Evolutionary conservation across 2,888 invertebrate species (phyloP), one percentile per base, ranked within the genome.

Genomic region (Xiphydria camelus): DNA sequence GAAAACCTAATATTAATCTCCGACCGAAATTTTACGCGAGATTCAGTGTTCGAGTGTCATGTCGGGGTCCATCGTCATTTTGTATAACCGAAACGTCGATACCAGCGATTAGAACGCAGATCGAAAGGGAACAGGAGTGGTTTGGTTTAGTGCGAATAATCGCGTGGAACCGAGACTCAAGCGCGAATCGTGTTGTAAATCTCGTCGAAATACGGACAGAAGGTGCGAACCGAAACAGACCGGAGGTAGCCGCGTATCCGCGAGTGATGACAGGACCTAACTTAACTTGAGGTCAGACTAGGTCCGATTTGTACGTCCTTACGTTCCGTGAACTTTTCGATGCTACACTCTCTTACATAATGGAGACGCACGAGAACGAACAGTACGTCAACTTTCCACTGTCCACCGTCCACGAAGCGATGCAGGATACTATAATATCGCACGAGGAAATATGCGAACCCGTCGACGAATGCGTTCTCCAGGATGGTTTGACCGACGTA

Each of bases 361-460:
- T 73, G 73, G 72, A 73, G 41, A 40, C 64, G 9, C 66, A 68
- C 37, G 70, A 67, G 15, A 60, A 57, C 20, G 70, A 70, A 2
- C 69, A 68, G 7, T 74, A 66, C 20, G 64, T 71, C 7, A 56
- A 63, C 3, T 73, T 72, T 56, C 61, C 74, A 1, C 51, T 73
- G 1, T 46, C 61, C 2, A 62, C 46, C 2, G 57, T 72, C 4
- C 64, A 69, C 22, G 64, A 65, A 29, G 57, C 45, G 15, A 58
- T 67, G n/a, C 68, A 66, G 22, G 66, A 66, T 20, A 59, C 58
- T 17, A 56, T 62, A 4, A 58, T 70, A 49, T 68, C 70, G 1
- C 67, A 70, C n/a, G 71, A 72, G 34, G 72, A 71, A 29, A 66
- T 71, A 45, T 70, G 70, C 25, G 70, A 73, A 40, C 64, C 68